These are phyloP conservation scores for Zophobas morio DNA, from an alignment of 1,140 invertebrate species.

Conservation along the genomic window DNA sequence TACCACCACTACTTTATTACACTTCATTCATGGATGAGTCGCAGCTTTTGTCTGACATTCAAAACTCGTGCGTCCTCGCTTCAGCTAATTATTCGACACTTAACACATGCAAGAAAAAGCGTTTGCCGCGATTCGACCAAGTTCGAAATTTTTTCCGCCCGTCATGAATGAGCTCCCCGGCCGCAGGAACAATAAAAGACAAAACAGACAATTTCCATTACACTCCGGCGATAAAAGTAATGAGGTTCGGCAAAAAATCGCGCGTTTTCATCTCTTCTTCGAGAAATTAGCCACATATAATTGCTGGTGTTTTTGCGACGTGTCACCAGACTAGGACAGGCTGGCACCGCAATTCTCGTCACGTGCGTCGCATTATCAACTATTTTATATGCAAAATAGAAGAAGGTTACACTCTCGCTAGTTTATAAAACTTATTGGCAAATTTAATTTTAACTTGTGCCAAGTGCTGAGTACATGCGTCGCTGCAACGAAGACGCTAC, in stretches of 20 bases:
- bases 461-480: slow-evolving; percentile 5
- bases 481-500: not conserved
- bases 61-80: too few species aligned
- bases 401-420: slow-evolving; percentile 42
- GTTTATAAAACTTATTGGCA: slow-evolving; percentile 38
- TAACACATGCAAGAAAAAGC: too few species aligned
- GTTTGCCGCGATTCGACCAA: too few species aligned
- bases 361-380: slow-evolving; percentile 43
- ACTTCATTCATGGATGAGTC: slow-evolving; percentile 29
- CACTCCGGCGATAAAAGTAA: slow-evolving; percentile 22
- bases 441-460: slow-evolving; percentile 27
- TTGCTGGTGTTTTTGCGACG: slow-evolving; percentile 17
- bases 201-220: slow-evolving; percentile 9
- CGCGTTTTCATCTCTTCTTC: not conserved
- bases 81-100: too few species aligned
- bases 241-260: slow-evolving; percentile 26
- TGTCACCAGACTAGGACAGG: slow-evolving; percentile 1
- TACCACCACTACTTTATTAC: slow-evolving; percentile 34
- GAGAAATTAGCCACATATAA: slow-evolving; percentile 29
- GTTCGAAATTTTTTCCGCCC: too few species aligned
- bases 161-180: too few species aligned
- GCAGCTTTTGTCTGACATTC: too few species aligned
- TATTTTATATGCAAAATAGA: slow-evolving; percentile 43
- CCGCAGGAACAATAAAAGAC: not conserved
- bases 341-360: slow-evolving; percentile 36